Conservation (phyloP, 2,888 invertebrate species). For the Limnephilus rhombicus region DNA sequence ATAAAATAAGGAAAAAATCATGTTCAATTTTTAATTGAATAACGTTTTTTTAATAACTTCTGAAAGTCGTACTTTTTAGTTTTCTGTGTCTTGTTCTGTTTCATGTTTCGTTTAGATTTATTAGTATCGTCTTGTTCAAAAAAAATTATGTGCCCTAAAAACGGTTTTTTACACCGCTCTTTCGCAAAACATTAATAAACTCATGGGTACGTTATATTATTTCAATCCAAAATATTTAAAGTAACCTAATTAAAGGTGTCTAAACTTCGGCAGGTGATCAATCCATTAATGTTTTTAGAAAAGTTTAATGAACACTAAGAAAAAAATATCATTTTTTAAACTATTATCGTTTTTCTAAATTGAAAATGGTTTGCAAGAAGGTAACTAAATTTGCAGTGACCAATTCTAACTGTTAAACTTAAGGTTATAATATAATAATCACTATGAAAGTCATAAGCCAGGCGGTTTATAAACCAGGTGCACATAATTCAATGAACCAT, state of each 20-base stretch:
- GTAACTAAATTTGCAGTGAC: not conserved
- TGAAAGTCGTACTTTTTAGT: no score
- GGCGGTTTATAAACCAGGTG: conserved; percentile 11
- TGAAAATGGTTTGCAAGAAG: not conserved
- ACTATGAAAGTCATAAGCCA: not conserved
- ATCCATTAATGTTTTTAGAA: not conserved
- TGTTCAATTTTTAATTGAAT: no score
- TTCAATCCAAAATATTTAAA: not conserved
- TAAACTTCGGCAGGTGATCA: not conserved
- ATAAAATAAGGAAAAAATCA: no score
- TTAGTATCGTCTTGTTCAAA: no score
- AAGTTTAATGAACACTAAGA: not conserved
- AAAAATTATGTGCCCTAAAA: no score
- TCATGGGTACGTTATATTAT: not conserved
- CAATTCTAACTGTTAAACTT: not conserved
- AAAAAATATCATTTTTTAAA: not conserved
- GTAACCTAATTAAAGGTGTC: not conserved
- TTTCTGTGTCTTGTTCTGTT: no score
- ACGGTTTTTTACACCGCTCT: no score
- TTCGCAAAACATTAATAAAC: not conserved
- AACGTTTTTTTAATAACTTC: no score
- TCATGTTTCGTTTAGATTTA: no score
- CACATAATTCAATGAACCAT: conserved; percentile 40
- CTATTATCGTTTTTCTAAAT: not conserved
- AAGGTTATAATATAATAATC: not conserved